Conservation (phyloP, 2,888 invertebrate species). For the Himalopsyche kuldschensis region DNA sequence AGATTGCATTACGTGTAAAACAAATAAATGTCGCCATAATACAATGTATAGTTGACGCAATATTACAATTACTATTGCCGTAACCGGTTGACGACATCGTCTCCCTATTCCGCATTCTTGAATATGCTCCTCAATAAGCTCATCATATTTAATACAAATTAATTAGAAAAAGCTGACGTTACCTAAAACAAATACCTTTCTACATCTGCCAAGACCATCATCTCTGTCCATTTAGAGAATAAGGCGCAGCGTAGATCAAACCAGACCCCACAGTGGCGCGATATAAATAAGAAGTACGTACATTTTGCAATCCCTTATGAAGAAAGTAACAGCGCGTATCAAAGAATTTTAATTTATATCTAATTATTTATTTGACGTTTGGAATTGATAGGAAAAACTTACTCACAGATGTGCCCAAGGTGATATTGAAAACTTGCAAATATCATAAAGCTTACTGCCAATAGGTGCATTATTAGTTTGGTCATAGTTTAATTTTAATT, state of each 20-base stretch:
- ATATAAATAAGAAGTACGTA: neutral
- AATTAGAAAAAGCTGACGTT: neutral
- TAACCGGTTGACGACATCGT: neutral
- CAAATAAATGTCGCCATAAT: too few relatives aligned
- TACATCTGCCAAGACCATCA: neutral
- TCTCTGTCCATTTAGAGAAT: neutral
- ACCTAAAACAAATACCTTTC: neutral
- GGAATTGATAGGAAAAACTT: neutral
- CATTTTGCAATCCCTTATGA: neutral
- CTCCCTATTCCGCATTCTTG: neutral
- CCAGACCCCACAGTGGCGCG: neutral
- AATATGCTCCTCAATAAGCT: neutral
- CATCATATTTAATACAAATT: neutral
- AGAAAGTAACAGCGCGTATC: neutral
- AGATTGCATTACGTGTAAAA: too few relatives aligned
- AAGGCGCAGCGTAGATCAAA: neutral
- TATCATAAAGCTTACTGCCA: too few relatives aligned
- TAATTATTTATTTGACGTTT: slow-evolving; percentile 1
- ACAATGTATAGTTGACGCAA: too few relatives aligned
- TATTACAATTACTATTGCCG: neutral
- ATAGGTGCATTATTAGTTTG: too few relatives aligned
- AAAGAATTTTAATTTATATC: slow-evolving; percentile 5
- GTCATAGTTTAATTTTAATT: too few relatives aligned
- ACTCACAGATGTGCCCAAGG: neutral
- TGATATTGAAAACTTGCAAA: too few relatives aligned